Evolutionary conservation across 2,113 vertebrate genomes (phyloP), one percentile per base, ranked within the genome.

Genomic region (Acanthisitta chloris): DNA sequence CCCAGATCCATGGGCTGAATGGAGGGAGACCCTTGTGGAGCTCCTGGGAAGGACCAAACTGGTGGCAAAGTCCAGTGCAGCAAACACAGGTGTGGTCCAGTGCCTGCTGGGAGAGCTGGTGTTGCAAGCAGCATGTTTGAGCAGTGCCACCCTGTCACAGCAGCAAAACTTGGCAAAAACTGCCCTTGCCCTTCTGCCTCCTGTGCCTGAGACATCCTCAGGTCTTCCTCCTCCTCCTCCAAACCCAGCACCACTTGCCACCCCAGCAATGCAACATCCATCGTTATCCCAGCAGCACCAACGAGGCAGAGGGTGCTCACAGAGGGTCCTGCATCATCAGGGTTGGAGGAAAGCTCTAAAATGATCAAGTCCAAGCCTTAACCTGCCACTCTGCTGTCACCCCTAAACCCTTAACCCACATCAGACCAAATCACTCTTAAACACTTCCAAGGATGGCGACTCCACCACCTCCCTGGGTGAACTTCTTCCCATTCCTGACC

Each of bases 121-220:
- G 51, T 72, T 0, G 1, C 43, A 17, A 57, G 77, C 0, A 2
- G 12, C 5, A 1, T 4, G 2, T 29, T 64, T 3, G 66, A 67
- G 65, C 2, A 0, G 19, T 17, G 54, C 38, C 81, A 48, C 40
- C 43, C 42, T 28, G 9, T 29, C 43, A 2, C 8, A 1, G 67
- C 0, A 8, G 8, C 3, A 57, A 76, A 84, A 24, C 69, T 3
- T 9, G 0, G 8, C 78, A 33, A 52, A 34, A 34, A 5, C 26
- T 1, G 9, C 34, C 85, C 17, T 67, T 25, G 5, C 33, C 57
- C 33, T 45, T 8, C 48, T 52, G 19, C 46, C 31, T 61, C 19
- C 15, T 6, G 1, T 24, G 3, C 14, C 36, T 2, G 34, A 67
- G 26, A 71, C 57, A 1, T 23, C 81, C 49, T 71, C 62, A 65